Evolutionary conservation across 2,888 invertebrate genomes (phyloP).

Genomic region (Argyresthia albistria): DNA sequence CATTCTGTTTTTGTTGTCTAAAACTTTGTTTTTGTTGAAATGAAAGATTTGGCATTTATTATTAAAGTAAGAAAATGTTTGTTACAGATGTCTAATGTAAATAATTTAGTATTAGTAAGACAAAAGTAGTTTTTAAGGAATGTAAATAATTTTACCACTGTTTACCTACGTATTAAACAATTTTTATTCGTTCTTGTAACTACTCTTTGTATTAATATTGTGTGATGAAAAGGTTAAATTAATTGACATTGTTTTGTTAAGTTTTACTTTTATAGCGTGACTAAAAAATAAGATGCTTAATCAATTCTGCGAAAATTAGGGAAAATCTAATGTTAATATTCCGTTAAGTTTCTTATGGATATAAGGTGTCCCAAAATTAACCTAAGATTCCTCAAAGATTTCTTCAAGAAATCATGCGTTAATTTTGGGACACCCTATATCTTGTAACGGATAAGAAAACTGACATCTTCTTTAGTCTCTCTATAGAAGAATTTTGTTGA

Average conservation of each 20-base stretch:
- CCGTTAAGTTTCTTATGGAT: too few relatives aligned
- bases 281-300: too few relatives aligned
- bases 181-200: not conserved
- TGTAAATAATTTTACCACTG: constrained; percentile 1
- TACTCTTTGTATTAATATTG: constrained; percentile 14
- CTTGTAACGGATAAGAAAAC: too few relatives aligned
- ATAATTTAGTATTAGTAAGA: constrained; percentile 2
- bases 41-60: constrained; percentile 23
- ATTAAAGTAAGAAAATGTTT: constrained; percentile 6
- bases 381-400: too few relatives aligned
- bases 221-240: constrained; percentile 33
- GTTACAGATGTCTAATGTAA: constrained; percentile 7
- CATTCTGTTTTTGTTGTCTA: not conserved
- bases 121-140: not conserved
- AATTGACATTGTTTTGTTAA: not conserved
- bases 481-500: too few relatives aligned
- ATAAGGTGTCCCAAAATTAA: too few relatives aligned
- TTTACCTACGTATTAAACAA: not conserved
- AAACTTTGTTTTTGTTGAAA: not conserved
- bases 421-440: too few relatives aligned
- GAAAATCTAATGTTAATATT: too few relatives aligned
- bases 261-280: not conserved
- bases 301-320: too few relatives aligned
- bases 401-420: too few relatives aligned
- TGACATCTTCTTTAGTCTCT: too few relatives aligned